A percentile compares a stretch with the other conserved stretches of the same genome.
Conservation (phyloP, 2,113 vertebrate genomes). For the Helogale parvula region DNA sequence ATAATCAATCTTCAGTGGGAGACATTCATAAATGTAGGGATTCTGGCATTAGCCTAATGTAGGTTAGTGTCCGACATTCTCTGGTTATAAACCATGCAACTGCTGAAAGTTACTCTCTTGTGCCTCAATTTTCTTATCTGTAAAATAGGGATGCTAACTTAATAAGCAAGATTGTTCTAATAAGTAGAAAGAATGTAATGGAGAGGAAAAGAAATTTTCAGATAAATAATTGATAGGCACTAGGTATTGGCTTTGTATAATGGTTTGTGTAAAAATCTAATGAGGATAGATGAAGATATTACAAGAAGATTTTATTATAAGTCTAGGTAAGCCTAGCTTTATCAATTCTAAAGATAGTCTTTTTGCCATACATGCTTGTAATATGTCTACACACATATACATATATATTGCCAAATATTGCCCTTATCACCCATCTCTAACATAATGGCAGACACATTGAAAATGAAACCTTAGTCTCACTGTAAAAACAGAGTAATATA, state of each 20-base stretch:
- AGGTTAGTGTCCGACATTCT: not conserved
- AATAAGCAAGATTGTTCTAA: not conserved
- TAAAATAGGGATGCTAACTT: not conserved
- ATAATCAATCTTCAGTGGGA: not conserved
- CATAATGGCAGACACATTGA: not conserved
- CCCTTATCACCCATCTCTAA: not conserved
- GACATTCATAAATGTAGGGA: not conserved
- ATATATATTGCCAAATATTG: not conserved
- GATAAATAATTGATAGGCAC: not conserved
- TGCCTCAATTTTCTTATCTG: not conserved
- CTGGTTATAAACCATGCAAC: not conserved
- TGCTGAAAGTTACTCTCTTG: not conserved
- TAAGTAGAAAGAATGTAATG: not conserved
- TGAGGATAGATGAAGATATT: not conserved
- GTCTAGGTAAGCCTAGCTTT: not conserved
- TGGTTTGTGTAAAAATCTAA: not conserved
- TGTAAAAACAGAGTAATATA: constrained; percentile 12
- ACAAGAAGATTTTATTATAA: not conserved
- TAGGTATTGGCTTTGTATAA: not conserved
- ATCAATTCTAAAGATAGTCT: not conserved
- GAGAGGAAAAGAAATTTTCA: not conserved
- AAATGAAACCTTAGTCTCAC: not conserved
- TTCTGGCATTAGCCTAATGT: not conserved
- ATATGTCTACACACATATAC: not conserved
- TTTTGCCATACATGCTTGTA: not conserved